Conservation (phyloP, 1,140 invertebrate genomes). For the Pseudachorutes palmiensis region DNA sequence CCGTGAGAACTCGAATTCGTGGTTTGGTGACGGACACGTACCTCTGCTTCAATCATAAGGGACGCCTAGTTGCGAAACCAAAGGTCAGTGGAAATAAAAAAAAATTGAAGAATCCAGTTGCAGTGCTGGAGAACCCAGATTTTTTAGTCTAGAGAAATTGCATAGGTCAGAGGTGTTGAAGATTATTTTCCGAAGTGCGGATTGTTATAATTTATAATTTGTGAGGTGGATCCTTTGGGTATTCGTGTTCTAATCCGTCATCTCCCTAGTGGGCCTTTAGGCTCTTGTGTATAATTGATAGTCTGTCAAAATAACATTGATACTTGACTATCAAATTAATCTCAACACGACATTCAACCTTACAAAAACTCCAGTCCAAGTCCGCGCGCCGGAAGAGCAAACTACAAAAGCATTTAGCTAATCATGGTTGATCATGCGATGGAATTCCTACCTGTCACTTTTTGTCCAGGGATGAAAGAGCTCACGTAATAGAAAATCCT, state of each 20-base stretch:
- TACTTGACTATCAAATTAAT: conserved; percentile 14
- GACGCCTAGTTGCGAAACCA: conserved; percentile 22
- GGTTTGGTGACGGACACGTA: conserved; percentile 10
- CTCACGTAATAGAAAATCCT: not conserved
- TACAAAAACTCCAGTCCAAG: not conserved
- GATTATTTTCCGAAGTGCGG: not conserved
- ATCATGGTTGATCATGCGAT: conserved; percentile 10
- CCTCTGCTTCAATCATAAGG: conserved; percentile 22
- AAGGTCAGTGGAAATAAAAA: conserved; percentile 11
- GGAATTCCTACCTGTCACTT: not conserved
- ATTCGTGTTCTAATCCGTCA: not conserved
- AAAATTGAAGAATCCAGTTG: not conserved
- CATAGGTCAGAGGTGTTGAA: not conserved
- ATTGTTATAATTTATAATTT: not conserved
- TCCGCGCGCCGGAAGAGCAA: not conserved
- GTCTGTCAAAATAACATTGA: conserved; percentile 16
- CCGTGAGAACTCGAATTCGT: conserved; percentile 18
- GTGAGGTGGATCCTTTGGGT: not conserved
- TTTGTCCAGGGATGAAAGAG: not conserved
- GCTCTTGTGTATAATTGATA: conserved; percentile 6
- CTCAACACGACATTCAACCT: conserved; percentile 10
- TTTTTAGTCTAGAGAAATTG: not conserved
- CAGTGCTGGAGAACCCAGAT: not conserved
- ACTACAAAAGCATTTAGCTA: not conserved
- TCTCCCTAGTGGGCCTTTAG: not conserved